Conservation (phyloP, 2,113 vertebrate genomes). For the Porphyrio hochstetteri region DNA sequence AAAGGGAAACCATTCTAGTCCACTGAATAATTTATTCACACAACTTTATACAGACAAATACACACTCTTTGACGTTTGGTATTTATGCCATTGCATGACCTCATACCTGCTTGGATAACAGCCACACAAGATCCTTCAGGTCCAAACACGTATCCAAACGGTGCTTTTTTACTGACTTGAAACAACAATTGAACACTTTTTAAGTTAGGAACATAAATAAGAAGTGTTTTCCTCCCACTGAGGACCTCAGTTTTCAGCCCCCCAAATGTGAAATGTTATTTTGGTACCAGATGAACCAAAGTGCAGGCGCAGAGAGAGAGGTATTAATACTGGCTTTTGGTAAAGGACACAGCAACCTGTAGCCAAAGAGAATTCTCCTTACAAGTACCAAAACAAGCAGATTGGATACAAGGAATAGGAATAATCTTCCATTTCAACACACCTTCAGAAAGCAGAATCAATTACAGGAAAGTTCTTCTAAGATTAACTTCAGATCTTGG, state of each 20-base stretch:
- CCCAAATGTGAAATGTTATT: background rate
- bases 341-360: background rate
- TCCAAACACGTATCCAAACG: background rate
- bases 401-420: background rate
- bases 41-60: background rate
- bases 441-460: background rate
- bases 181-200: background rate
- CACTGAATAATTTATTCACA: background rate
- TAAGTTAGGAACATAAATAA: background rate
- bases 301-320: constrained; percentile 18
- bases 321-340: constrained; percentile 73
- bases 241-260: background rate
- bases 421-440: background rate
- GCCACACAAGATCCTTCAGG: background rate
- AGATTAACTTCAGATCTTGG: background rate
- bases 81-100: background rate
- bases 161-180: background rate
- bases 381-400: background rate
- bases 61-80: background rate
- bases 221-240: background rate
- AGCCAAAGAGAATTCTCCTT: background rate
- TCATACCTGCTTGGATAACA: background rate
- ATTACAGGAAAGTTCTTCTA: background rate
- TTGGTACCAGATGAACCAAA: constrained; percentile 23
- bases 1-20: background rate